phyloP scores from a whole-genome alignment of 1,140 invertebrate genomes.

The Hycleus phaleratus region DNA sequence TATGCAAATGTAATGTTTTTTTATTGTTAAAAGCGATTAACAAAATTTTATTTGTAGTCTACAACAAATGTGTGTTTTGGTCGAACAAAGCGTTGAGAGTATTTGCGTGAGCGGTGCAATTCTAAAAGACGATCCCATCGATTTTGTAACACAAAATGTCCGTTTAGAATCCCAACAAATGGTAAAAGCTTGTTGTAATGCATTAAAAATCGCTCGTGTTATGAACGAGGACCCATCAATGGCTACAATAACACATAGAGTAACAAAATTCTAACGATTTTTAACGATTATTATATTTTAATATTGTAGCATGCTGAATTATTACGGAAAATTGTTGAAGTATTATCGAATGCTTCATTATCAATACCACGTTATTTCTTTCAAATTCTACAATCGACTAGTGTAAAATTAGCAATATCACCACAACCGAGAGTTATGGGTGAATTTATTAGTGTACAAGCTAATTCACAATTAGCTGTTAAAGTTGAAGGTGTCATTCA shows the following conservation, averaged over 20 bases:
- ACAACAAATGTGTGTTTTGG: constrained; percentile 67
- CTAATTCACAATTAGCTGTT: constrained; percentile 69
- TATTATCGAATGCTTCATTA: constrained; percentile 58
- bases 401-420: constrained; percentile 71
- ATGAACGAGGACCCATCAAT: constrained; percentile 30
- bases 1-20: constrained; percentile 52
- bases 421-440: constrained; percentile 71
- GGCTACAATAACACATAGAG: constrained; percentile 42
- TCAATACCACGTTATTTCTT: constrained; percentile 81
- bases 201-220: constrained; percentile 34
- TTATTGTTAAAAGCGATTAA: background rate
- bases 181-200: constrained; percentile 37
- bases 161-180: constrained; percentile 39
- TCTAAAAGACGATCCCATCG: constrained; percentile 29
- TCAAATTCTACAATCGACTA: constrained; percentile 77
- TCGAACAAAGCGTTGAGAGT: constrained; percentile 69
- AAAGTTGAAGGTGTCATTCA: constrained; percentile 84
- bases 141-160: constrained; percentile 29
- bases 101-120: constrained; percentile 46
- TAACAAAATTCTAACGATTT: constrained; percentile 21
- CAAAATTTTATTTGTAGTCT: constrained; percentile 45
- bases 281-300: background rate
- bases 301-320: constrained; percentile 62
- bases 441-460: constrained; percentile 67
- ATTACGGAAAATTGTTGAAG: constrained; percentile 56